A percentile compares a stretch with the other conserved stretches of the same genome.
Evolutionary conservation across 2,113 vertebrate species (phyloP).

Genomic region (Ailuropoda melanoleuca): DNA sequence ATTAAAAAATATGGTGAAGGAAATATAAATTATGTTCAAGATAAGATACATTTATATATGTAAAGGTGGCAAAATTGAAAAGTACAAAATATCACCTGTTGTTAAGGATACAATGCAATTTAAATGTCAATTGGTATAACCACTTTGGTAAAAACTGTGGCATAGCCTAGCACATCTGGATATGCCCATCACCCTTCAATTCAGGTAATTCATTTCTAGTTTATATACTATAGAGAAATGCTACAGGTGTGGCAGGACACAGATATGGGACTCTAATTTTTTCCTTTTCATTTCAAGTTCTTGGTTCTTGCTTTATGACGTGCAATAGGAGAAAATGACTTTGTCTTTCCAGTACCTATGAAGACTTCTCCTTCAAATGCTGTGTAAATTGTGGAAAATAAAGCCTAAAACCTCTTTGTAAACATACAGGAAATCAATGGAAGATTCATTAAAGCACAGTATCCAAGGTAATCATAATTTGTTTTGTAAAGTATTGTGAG

Average conservation of each 20-base stretch:
- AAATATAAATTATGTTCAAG: not conserved
- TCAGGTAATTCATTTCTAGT: not conserved
- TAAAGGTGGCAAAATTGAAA: not conserved
- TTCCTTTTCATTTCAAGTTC: not conserved
- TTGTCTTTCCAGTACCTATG: not conserved
- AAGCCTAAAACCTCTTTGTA: slow-evolving; percentile 25
- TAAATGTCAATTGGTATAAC: not conserved
- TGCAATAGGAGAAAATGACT: not conserved
- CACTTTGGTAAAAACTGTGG: not conserved
- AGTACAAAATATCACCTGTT: not conserved
- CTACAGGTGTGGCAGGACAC: not conserved
- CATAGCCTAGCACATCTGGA: not conserved
- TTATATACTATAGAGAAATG: not conserved
- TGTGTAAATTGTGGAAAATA: slow-evolving; percentile 53
- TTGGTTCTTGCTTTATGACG: not conserved
- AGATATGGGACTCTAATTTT: not conserved
- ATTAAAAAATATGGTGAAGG: not conserved
- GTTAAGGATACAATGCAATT: not conserved
- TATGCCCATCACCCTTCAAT: not conserved
- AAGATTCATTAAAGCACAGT: slow-evolving; percentile 65
- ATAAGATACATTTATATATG: not conserved
- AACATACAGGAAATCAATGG: slow-evolving; percentile 65
- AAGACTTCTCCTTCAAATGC: not conserved
- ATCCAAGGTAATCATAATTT: slow-evolving; percentile 64
- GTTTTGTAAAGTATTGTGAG: slow-evolving; percentile 67